Conservation (phyloP, 2,113 vertebrate species). For the Syngnathus scovelli region DNA sequence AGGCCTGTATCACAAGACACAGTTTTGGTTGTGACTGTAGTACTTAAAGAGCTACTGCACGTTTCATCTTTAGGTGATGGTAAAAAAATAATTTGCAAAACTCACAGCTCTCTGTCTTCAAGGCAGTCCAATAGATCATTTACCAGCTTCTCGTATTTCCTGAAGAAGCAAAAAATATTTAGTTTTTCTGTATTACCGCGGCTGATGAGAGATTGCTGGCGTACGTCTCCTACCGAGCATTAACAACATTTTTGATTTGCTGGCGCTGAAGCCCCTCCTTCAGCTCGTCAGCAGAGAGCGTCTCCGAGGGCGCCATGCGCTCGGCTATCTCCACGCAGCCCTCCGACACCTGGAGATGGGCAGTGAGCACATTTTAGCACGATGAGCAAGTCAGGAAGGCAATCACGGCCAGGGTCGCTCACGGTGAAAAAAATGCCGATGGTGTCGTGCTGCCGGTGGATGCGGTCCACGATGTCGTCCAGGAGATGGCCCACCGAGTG, state of each 20-base stretch:
- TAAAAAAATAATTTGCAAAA: slow-evolving; percentile 18
- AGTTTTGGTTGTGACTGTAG: no score
- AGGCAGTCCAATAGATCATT: slow-evolving; percentile 85
- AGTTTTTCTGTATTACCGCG: neutral
- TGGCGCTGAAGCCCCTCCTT: slow-evolving; percentile 80
- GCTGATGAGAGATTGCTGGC: neutral
- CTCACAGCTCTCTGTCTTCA: slow-evolving; percentile 89
- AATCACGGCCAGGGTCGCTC: slow-evolving; percentile 49
- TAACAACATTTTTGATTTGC: slow-evolving; percentile 78
- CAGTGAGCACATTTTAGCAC: neutral
- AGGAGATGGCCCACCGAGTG: slow-evolving; percentile 88
- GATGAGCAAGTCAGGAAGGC: neutral
- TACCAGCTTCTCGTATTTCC: slow-evolving; percentile 90
- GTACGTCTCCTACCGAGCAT: slow-evolving; percentile 69
- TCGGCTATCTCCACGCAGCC: slow-evolving; percentile 72
- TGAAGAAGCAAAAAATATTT: slow-evolving; percentile 44
- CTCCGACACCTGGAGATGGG: slow-evolving; percentile 76
- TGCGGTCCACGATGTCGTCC: slow-evolving; percentile 89
- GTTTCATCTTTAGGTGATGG: no score
- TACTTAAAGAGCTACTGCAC: no score
- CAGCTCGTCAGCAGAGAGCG: slow-evolving; percentile 72
- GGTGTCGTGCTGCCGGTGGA: slow-evolving; percentile 91
- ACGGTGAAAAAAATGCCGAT: slow-evolving; percentile 88
- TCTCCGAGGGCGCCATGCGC: slow-evolving; percentile 68
- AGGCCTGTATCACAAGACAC: slow-evolving; percentile 67